Base-by-base conservation (phyloP, 1,140 invertebrate genomes). In the Lineus longissimus region DNA sequence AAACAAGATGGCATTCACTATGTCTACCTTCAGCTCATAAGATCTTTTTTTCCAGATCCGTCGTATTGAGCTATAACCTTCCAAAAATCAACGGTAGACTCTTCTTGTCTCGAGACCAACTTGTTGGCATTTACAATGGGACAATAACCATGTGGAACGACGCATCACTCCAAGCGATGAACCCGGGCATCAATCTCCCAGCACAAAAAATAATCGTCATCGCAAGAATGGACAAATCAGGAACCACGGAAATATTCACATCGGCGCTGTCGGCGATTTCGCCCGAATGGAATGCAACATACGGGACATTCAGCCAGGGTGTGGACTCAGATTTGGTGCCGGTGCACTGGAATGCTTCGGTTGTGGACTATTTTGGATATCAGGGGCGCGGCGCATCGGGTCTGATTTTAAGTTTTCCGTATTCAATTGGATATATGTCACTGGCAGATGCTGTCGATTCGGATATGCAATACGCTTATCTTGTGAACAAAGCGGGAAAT, bases 181-280 rank as follows among this genome's bases (percentile, higher is more conserved):
- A 76, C 51, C 69, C 68, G 1, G 25, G 11, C 6, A 23, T 60
- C 31, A 25, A 1, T 6, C 36, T 76, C 23, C 74, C 74, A 0
- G 22, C 30, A 29, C 33, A 59, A 17, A n/a, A 25, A n/a, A 73
- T 76, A 31, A 41, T 64, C 2, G 67, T 70, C 0, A 61, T 76
- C n/a, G 73, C 67, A 9, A 61, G 74, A 7, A 15, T 59, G 6
- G 71, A 72, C 55, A 67, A 64, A 13, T 73, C 74, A 6, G 74
- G 74, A 11, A 73, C 73, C 22, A 76, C 74, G 11, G 58, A 55
- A 29, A 69, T 66, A 13, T 74, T 76, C 55, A 76, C 74, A 1
- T 25, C 41, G 2, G 71, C 70, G 9, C 59, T 76, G 47, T 63
- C 66, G 23, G 45, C 65, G 2, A 67, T 68, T 31, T 65, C 61